Conservation (phyloP, 2,797 vertebrate genomes). For the Molothrus aeneus region DNA sequence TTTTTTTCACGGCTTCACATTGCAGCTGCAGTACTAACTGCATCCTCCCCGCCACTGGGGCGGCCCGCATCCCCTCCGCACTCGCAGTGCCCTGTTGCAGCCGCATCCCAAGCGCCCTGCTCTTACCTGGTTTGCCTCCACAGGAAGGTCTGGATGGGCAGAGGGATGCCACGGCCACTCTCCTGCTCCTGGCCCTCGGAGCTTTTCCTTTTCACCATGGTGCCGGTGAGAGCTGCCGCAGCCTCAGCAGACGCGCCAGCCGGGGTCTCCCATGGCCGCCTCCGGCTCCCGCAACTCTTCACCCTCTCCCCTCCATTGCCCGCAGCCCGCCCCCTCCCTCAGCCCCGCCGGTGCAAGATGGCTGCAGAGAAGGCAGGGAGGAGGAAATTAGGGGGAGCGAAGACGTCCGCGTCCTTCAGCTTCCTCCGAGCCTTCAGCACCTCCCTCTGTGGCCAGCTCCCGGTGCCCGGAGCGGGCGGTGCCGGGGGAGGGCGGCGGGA, state of each 20-base stretch:
- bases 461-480: not conserved
- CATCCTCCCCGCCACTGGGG: not conserved
- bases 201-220: constrained; percentile 98
- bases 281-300: not conserved
- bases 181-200: constrained; percentile 93
- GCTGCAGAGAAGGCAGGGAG: constrained; percentile 80
- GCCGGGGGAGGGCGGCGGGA: not conserved
- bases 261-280: constrained; percentile 50
- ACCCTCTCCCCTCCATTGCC: not conserved
- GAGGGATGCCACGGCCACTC: constrained; percentile 91
- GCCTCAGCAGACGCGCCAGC: not conserved
- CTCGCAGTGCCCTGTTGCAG: constrained; percentile 30
- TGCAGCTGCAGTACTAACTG: not conserved
- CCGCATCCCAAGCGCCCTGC: not conserved
- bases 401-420: constrained; percentile 33
- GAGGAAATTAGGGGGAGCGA: constrained; percentile 18
- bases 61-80: not conserved
- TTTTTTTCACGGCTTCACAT: not conserved
- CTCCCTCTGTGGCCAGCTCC: constrained; percentile 80
- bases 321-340: not conserved
- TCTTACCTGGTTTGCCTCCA: constrained; percentile 98
- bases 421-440: constrained; percentile 76
- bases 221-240: constrained; percentile 29
- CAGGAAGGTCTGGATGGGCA: constrained; percentile 97
- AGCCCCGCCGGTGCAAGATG: constrained; percentile 80